phyloP scores from a whole-genome alignment of 2,797 vertebrate genomes.

The Amblyopsis hoosieri region DNA sequence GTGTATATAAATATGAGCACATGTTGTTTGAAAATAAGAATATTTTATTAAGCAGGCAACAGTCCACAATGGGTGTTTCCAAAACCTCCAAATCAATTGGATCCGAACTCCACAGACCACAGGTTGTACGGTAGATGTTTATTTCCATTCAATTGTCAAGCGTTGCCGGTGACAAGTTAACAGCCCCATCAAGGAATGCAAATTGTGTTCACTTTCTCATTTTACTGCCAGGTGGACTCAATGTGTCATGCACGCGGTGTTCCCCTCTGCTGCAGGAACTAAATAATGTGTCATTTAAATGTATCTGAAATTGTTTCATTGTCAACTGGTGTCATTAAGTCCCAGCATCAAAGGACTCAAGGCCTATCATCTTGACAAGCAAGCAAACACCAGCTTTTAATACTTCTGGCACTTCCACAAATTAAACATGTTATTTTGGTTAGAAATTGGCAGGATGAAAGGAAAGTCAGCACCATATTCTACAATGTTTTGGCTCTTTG shows the following conservation, averaged over 20 bases:
- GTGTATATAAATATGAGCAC: slow-evolving; percentile 27
- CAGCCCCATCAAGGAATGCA: slow-evolving; percentile 61
- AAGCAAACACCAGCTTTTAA: slow-evolving; percentile 57
- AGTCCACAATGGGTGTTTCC: slow-evolving; percentile 49
- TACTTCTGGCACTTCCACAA: slow-evolving; percentile 25
- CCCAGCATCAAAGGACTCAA: slow-evolving; percentile 38
- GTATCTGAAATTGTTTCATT: slow-evolving; percentile 55
- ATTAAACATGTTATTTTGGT: slow-evolving; percentile 34
- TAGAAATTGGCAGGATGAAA: slow-evolving; percentile 24
- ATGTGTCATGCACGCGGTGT: slow-evolving; percentile 56
- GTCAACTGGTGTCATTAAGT: slow-evolving; percentile 60
- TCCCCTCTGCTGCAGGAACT: slow-evolving; percentile 46
- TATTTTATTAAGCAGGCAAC: slow-evolving; percentile 28
- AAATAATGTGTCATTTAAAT: slow-evolving; percentile 69
- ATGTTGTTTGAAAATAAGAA: slow-evolving; percentile 26
- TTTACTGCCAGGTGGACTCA: slow-evolving; percentile 70
- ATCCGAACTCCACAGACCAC: slow-evolving; percentile 58
- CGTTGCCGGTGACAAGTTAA: slow-evolving; percentile 69
- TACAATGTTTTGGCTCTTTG: slow-evolving; percentile 3
- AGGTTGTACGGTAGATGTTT: slow-evolving; percentile 50
- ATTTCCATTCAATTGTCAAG: slow-evolving; percentile 68
- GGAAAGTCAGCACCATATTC: not conserved
- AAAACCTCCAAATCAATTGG: slow-evolving; percentile 50
- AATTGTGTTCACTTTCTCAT: slow-evolving; percentile 61
- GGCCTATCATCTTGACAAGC: slow-evolving; percentile 60